phyloP scores from a whole-genome alignment of 2,888 invertebrate species.

The Platerodrilus igneus region DNA sequence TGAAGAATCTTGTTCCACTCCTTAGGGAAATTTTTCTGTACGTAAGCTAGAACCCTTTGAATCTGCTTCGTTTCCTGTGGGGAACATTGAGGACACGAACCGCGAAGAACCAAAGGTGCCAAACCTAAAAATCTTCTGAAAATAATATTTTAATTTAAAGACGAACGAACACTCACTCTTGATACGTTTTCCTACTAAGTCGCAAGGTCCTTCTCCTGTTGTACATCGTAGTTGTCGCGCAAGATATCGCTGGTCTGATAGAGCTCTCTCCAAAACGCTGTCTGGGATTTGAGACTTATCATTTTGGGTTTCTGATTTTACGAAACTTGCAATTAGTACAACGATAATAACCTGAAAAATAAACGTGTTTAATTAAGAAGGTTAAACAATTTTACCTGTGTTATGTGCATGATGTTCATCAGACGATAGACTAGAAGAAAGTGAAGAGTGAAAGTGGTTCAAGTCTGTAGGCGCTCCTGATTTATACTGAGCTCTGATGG shows the following conservation, averaged over 20 bases:
- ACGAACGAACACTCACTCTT: slow-evolving; percentile 57
- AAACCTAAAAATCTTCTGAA: slow-evolving; percentile 64
- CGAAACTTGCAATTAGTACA: no score
- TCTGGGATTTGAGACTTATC: no score
- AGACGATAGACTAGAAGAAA: no score
- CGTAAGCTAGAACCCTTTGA: slow-evolving; percentile 67
- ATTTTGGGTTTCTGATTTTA: no score
- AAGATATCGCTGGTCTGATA: slow-evolving; percentile 66
- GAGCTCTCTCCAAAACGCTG: slow-evolving; percentile 61
- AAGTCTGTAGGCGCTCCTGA: no score
- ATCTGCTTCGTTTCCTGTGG: slow-evolving; percentile 68
- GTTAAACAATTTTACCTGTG: no score
- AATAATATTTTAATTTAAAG: slow-evolving; percentile 8
- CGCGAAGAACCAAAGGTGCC: slow-evolving; percentile 69
- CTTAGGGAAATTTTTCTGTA: slow-evolving; percentile 70
- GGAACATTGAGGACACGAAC: slow-evolving; percentile 67
- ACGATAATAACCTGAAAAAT: no score
- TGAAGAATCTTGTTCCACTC: slow-evolving; percentile 72
- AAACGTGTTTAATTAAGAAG: no score
- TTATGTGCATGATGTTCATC: no score
- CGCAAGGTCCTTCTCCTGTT: slow-evolving; percentile 68
- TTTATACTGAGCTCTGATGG: no score
- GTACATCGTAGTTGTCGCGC: slow-evolving; percentile 70
- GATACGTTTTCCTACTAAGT: slow-evolving; percentile 66
- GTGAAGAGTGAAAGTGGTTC: no score